phyloP scores from a whole-genome alignment of 2,113 vertebrate genomes.

The Oryzias javanicus region DNA sequence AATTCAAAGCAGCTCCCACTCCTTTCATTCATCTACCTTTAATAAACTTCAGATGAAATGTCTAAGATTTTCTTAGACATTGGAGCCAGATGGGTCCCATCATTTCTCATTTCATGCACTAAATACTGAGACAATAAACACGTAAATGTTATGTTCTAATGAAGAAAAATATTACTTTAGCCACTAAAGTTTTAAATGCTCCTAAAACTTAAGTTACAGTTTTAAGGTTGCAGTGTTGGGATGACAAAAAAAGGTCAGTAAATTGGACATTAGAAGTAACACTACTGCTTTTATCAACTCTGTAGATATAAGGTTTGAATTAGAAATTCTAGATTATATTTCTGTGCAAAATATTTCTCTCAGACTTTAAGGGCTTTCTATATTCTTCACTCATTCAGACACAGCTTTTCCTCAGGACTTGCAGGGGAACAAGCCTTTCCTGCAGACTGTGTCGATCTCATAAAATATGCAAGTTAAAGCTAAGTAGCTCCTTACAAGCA shows the following conservation, averaged over 20 bases:
- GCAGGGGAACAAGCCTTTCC: constrained; percentile 14
- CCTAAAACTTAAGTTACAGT: too few relatives aligned
- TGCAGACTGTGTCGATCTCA: constrained; percentile 42
- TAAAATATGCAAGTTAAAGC: constrained; percentile 64
- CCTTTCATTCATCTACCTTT: too few relatives aligned
- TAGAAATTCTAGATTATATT: background rate
- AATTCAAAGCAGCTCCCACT: constrained; percentile 21
- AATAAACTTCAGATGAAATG: constrained; percentile 11
- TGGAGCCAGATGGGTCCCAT: constrained; percentile 20
- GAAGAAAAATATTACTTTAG: too few relatives aligned
- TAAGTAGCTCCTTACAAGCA: constrained; percentile 27
- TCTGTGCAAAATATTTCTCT: background rate
- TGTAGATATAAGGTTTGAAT: too few relatives aligned
- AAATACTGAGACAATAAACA: background rate
- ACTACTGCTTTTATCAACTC: too few relatives aligned
- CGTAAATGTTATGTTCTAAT: background rate
- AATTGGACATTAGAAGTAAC: too few relatives aligned
- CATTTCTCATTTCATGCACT: constrained; percentile 13
- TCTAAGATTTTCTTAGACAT: constrained; percentile 31
- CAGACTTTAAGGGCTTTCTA: background rate
- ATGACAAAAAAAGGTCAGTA: too few relatives aligned
- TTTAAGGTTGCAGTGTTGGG: too few relatives aligned
- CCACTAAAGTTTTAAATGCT: too few relatives aligned
- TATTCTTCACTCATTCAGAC: background rate
- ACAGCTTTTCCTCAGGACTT: background rate